Conservation (phyloP, 2,113 vertebrate genomes). For the Scomber colias region DNA sequence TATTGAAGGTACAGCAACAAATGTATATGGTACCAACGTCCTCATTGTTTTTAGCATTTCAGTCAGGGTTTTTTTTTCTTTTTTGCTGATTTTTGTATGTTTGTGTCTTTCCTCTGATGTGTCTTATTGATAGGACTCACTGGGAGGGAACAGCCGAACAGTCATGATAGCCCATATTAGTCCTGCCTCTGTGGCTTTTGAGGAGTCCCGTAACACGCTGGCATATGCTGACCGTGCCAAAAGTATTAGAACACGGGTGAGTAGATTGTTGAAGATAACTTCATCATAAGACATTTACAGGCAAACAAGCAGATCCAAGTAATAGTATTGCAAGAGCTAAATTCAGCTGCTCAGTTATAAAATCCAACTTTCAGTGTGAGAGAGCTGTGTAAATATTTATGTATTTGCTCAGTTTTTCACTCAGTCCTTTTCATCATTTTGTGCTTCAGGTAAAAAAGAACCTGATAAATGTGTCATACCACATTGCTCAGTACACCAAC, state of each 20-base stretch:
- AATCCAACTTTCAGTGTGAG: neutral
- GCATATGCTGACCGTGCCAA: constrained; percentile 93
- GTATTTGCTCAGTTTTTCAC: neutral
- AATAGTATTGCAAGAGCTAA: neutral
- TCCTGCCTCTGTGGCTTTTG: constrained; percentile 91
- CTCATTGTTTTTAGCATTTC: neutral
- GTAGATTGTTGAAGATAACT: too few relatives aligned
- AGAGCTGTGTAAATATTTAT: neutral
- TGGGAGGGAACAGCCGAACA: constrained; percentile 92
- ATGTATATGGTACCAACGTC: neutral
- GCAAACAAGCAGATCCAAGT: neutral
- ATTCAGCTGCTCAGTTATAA: neutral
- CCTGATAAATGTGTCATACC: constrained; percentile 90
- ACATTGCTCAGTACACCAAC: constrained; percentile 92
- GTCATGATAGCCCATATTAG: constrained; percentile 97
- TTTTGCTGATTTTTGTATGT: neutral
- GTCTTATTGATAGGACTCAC: constrained; percentile 86
- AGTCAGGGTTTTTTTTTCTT: neutral
- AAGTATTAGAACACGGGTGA: constrained; percentile 91
- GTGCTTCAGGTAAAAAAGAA: constrained; percentile 90
- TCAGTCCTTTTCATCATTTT: constrained; percentile 4
- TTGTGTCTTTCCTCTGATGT: neutral
- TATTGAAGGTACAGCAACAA: constrained; percentile 89
- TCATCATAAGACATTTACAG: neutral
- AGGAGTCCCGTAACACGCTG: constrained; percentile 93